Evolutionary conservation across 2,113 vertebrate genomes (phyloP).

Genomic region (Albula goreensis): DNA sequence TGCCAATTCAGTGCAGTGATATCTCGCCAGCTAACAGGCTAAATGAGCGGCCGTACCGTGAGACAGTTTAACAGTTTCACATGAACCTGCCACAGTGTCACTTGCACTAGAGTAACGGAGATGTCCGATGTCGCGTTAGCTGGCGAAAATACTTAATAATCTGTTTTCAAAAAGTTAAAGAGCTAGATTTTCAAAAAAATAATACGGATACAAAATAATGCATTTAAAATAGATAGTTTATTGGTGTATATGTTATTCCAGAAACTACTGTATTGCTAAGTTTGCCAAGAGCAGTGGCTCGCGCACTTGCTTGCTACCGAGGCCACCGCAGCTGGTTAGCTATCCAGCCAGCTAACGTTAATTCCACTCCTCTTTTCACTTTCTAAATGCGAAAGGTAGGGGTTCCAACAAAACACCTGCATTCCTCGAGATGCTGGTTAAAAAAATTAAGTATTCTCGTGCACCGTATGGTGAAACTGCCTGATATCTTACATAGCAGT

Average conservation of each 20-base stretch:
- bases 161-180: background rate
- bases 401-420: slow-evolving; percentile 9
- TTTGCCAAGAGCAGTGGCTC: background rate
- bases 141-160: background rate
- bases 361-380: background rate
- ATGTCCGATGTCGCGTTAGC: background rate
- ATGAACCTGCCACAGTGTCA: slow-evolving; percentile 1
- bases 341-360: background rate
- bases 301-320: background rate
- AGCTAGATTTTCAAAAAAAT: background rate
- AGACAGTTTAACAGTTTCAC: background rate
- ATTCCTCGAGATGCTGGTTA: background rate
- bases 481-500: too few species aligned
- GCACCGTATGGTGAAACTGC: background rate
- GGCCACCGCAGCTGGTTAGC: background rate
- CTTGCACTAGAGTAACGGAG: background rate
- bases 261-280: background rate
- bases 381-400: background rate
- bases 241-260: background rate
- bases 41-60: background rate
- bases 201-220: background rate
- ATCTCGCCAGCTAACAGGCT: too few species aligned
- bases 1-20: background rate
- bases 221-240: background rate
- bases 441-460: background rate